Evolutionary conservation across 2,797 vertebrate species (phyloP), one percentile per base, ranked within the genome.

Genomic region (Siniperca scherzeri): DNA sequence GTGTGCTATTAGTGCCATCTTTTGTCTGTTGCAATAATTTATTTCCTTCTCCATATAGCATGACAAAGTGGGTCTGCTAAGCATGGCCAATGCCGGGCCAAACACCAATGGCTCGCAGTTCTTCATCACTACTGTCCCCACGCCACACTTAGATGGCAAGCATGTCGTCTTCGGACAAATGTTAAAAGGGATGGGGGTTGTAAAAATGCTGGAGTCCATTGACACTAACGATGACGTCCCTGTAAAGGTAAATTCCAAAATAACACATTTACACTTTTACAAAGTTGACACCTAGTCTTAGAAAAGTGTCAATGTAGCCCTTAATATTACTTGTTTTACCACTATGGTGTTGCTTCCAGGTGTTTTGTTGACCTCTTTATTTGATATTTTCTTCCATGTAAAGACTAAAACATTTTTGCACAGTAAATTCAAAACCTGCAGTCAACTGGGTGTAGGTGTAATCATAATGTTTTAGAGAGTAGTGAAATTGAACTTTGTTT

Each of bases 91-190:
- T 0, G 96, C 98, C 0, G 99, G 98, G 65, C 95, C 94, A 1
- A 93, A 97, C 89, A 99, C 98, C 65, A 99, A 99, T 0, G 98
- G 98, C 66, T 99, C 98, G 1, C 99, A 99, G 92, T 99, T 99
- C 93, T 99, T 99, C 65, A 97, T 99, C 92, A 99, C 97, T 17
- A 99, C 97, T 0, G 97, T 98, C 60, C 96, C 97, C 48, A 98
- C 98, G 6, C 94, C 97, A 4, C 98, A 99, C 87, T 89, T 99
- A 84, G 98, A 99, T 42, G 96, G 93, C 38, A 99, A 99, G 75
- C 99, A 99, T 0, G 98, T 99, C 60, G 96, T 99, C 38, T 99
- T 99, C 50, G 99, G 98, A 48, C 97, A 98, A 86, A 96, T 99
- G 80, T 83, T 99, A 65, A 98, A 97, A 93, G 98, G 99, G 73